Conservation (phyloP, 2,888 invertebrate species). For the Lydus trimaculatus region DNA sequence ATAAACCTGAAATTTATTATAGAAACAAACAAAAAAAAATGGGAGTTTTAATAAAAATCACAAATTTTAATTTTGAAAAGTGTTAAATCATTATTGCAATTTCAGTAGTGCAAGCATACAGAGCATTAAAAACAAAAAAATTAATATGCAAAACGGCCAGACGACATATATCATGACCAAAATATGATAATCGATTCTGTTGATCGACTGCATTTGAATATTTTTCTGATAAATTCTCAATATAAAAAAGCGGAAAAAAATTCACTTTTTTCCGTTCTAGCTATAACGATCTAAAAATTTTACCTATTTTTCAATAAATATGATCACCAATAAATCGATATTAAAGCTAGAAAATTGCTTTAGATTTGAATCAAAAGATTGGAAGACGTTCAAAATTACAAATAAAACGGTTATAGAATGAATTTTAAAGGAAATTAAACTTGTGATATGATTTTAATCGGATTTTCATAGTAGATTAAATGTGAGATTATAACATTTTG, state of each 20-base stretch:
- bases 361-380: background rate
- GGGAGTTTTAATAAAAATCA: too few relatives aligned
- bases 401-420: background rate
- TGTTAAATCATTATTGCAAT: background rate
- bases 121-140: background rate
- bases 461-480: background rate
- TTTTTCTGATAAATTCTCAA: background rate
- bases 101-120: background rate
- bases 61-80: background rate
- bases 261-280: background rate
- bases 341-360: background rate
- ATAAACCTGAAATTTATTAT: conserved; percentile 57
- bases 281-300: background rate
- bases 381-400: background rate
- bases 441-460: background rate
- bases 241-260: background rate
- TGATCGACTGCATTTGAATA: background rate
- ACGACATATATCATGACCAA: background rate
- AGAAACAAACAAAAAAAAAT: too few relatives aligned
- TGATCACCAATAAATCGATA: background rate
- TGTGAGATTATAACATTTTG: too few relatives aligned
- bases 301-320: background rate
- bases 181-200: background rate
- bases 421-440: background rate
- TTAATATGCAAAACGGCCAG: background rate